These are phyloP conservation scores for human DNA, from an alignment of 2,113 vertebrate genomes.

Conservation along the genomic window DNA sequence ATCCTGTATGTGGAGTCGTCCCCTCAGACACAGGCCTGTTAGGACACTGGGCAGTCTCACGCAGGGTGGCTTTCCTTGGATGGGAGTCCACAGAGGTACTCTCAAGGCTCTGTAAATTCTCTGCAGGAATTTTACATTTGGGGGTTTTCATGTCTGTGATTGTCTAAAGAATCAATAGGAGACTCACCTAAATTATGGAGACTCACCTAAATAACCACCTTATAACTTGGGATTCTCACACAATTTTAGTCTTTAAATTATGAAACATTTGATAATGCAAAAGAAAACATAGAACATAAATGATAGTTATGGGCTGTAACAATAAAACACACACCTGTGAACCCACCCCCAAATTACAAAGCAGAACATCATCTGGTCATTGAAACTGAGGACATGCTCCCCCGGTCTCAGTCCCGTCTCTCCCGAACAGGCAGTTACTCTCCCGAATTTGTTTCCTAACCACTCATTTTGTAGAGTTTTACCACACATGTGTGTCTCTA, in stretches of 20 bases:
- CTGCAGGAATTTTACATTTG: neutral
- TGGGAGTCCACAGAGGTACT: neutral
- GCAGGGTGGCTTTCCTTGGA: neutral
- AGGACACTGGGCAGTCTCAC: neutral
- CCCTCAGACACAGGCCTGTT: neutral
- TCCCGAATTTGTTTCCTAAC: neutral
- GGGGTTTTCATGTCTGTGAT: neutral
- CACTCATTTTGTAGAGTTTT: neutral
- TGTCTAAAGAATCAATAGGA: neutral
- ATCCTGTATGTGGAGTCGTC: accelerated
- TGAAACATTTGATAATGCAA: neutral
- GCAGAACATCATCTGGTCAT: too few relatives aligned
- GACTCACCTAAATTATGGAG: too few relatives aligned
- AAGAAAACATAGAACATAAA: neutral
- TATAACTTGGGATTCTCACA: neutral
- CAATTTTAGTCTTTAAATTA: neutral
- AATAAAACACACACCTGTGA: neutral
- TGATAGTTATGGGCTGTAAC: neutral
- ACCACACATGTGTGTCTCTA: neutral
- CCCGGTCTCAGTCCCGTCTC: neutral
- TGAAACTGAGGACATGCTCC: neutral
- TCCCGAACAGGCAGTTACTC: neutral
- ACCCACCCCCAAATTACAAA: neutral
- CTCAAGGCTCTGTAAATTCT: neutral
- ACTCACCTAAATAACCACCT: neutral